A percentile compares a stretch with the other conserved stretches of the same genome.
phyloP scores from a whole-genome alignment of 2,797 vertebrate species.

The Catostomus latipinnis region DNA sequence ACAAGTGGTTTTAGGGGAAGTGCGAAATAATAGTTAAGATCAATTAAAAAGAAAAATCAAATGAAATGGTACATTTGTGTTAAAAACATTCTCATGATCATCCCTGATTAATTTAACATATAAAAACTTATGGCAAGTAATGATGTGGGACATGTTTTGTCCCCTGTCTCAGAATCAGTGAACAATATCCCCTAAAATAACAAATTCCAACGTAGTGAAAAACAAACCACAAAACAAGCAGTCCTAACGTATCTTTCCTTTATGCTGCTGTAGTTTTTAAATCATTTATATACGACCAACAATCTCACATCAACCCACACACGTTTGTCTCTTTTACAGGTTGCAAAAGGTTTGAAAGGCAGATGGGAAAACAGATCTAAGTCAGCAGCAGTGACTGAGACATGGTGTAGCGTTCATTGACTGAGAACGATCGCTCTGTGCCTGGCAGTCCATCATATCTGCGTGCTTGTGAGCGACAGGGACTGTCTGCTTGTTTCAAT shows the following conservation, averaged over 20 bases:
- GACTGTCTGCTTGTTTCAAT: constrained; percentile 43
- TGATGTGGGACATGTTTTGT: too few species aligned
- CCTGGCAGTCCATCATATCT: constrained; percentile 40
- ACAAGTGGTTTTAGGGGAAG: too few species aligned
- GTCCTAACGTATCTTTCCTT: neutral
- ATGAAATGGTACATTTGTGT: too few species aligned
- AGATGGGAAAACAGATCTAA: constrained; percentile 25
- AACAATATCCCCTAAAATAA: neutral
- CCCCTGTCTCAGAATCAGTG: too few species aligned
- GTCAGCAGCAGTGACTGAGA: constrained; percentile 33
- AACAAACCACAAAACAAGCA: neutral
- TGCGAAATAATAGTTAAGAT: too few species aligned
- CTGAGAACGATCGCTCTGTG: constrained; percentile 33
- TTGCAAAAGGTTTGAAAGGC: constrained; percentile 7
- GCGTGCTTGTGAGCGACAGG: constrained; percentile 15
- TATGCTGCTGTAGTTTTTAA: neutral
- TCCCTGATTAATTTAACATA: too few species aligned
- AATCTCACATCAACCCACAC: constrained; percentile 10
- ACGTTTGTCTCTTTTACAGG: constrained; percentile 10
- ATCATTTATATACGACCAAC: neutral
- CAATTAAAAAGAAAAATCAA: too few species aligned
- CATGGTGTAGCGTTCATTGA: constrained; percentile 29
- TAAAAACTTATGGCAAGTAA: too few species aligned
- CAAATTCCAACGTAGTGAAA: neutral
- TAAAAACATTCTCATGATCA: too few species aligned